Base-by-base conservation (phyloP, 1,140 invertebrate species). In the Sinonovacula constricta region DNA sequence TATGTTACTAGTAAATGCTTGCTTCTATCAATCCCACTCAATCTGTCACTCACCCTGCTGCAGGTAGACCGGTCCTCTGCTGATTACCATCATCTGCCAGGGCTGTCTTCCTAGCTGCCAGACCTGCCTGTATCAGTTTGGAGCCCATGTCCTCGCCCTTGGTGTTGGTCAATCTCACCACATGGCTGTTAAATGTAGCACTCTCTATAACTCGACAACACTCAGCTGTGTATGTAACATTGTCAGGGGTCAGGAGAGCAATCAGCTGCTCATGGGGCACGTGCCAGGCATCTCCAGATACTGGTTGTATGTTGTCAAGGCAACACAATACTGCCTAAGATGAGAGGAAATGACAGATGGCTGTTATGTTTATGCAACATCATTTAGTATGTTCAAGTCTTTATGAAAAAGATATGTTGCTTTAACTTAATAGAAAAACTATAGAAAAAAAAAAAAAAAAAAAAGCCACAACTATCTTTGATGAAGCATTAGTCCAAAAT, bases 251-350 rank as follows among this genome's bases (percentile, higher is more conserved):
- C 3, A 70, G 7, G 53, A 56, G 45, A 2, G 22, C 39, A 1
- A 2, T 10, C 15, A 68, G 15, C 15, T 45, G 2, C 3, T 12
- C 10, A 14, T n/a, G 7, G 22, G 68, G 24, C 4, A 70, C 59
- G 24, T 59, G 39, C 68, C 68, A 70, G n/a, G 2, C n/a, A 0
- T 57, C 3, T 15, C 54, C 68, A 3, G n/a, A 1, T 3, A n/a
- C 56, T 24, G 68, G 68, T 3, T 30, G 0, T 24, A 70, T 59
- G 1, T 34, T 53, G 34, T 70, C 53, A 10, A 70, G n/a, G 26
- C 49, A 36, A 59, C 68, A 70, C 22, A 36, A 34, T 12, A 70
- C 56, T n/a, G 28, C 68, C 68, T 70, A 36, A 15, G 56, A 59
- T 3, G 5, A 7, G 10, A 60, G 28, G 14, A 60, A 30, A 28